A percentile compares a stretch with the other conserved stretches of the same genome.
Conservation (phyloP, 2,888 invertebrate genomes). For the Linyphia triangularis region DNA sequence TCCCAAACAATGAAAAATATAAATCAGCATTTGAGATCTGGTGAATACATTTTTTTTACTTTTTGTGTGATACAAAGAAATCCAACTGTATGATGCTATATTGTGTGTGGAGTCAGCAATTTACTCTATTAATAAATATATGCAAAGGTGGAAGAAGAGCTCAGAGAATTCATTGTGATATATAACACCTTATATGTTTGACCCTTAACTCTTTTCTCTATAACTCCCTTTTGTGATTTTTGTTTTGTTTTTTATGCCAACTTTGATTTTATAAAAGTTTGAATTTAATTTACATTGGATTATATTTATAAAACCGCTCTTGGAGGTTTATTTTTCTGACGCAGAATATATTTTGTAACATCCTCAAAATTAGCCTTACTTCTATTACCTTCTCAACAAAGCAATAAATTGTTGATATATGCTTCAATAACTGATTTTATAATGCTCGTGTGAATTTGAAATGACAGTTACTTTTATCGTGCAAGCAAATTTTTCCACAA, state of each 20-base stretch:
- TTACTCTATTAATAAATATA: conserved; percentile 22
- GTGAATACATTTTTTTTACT: background rate
- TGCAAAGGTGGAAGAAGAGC: conserved; percentile 42
- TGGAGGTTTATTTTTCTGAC: conserved; percentile 6
- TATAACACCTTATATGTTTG: background rate
- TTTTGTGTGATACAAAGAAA: conserved; percentile 15
- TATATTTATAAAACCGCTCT: background rate
- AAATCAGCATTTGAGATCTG: background rate
- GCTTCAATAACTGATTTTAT: conserved; percentile 63
- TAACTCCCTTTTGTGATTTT: background rate
- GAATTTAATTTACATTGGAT: conserved; percentile 1
- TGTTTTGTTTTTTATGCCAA: background rate
- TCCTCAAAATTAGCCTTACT: conserved; percentile 11
- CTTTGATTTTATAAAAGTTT: background rate
- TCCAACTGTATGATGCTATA: background rate
- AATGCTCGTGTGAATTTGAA: conserved; percentile 39
- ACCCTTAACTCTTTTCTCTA: background rate
- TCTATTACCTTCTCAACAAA: conserved; percentile 52
- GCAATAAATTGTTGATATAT: conserved; percentile 73
- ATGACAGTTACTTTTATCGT: conserved; percentile 47
- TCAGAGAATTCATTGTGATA: conserved; percentile 63
- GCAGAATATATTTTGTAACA: conserved; percentile 11
- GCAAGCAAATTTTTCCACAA: conserved; percentile 53
- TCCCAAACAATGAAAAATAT: too few relatives aligned
- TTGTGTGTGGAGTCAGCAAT: conserved; percentile 37